These are phyloP conservation scores for Rhaphigaster nebulosa DNA, from an alignment of 2,888 invertebrate genomes.

Conservation along the genomic window DNA sequence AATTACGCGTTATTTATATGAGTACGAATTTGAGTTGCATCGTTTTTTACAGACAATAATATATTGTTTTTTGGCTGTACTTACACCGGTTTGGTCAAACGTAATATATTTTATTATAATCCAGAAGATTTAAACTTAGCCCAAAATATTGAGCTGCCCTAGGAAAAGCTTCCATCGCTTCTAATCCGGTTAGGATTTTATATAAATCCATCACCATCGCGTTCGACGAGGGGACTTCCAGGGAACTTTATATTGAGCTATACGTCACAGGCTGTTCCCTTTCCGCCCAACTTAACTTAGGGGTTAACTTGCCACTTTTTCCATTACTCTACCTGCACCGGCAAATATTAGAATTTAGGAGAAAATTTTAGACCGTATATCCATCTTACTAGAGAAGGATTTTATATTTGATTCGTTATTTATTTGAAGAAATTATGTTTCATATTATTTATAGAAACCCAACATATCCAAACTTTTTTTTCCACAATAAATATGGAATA, in stretches of 20 bases:
- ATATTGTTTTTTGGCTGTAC: no score
- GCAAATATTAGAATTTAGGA: conserved; percentile 22
- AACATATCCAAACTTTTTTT: not conserved
- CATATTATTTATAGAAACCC: not conserved
- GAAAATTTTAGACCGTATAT: not conserved
- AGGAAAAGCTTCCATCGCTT: not conserved
- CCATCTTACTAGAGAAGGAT: not conserved
- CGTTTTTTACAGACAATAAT: no score
- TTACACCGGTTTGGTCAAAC: no score
- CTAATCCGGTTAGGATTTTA: conserved; percentile 38
- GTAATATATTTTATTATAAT: not conserved
- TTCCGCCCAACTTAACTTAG: conserved; percentile 10
- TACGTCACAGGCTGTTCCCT: conserved; percentile 37
- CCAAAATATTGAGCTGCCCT: not conserved
- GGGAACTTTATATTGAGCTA: conserved; percentile 49
- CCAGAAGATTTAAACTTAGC: not conserved
- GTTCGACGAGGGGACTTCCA: conserved; percentile 18
- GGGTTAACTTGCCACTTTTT: conserved; percentile 33
- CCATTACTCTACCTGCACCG: conserved; percentile 4
- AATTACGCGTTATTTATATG: no score
- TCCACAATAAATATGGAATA: no score
- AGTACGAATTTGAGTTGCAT: no score
- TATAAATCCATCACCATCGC: conserved; percentile 43
- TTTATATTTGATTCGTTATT: not conserved
- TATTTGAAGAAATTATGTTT: not conserved